Base-by-base conservation (phyloP, 2,797 vertebrate genomes). In the Coilia nasus region DNA sequence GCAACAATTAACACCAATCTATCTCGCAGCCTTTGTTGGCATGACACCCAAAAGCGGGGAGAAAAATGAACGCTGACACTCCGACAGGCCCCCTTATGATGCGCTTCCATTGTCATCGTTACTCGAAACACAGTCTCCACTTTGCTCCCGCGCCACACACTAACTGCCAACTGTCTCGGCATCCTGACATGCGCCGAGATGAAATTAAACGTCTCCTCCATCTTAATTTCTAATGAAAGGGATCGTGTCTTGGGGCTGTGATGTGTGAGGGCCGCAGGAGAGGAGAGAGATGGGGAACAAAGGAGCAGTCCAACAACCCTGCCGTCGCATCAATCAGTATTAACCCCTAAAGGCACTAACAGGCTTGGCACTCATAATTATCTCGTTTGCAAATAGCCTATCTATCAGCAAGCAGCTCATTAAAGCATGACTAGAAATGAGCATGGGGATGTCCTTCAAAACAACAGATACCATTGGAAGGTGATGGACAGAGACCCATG, bases 371-470 rank as follows among this genome's bases (percentile, higher is more conserved):
- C 71, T 78, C 71, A 78, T 78, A 78, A 78, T 78, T 78, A 78
- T 78, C 71, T 78, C 71, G 31, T 78, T 78, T 78, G 71, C 71
- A 78, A 78, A 44, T 78, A 78, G 71, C 71, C 71, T 44, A 78
- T 78, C 71, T 78, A 78, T 78, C 71, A 78, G 71, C 71, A 78
- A 78, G 41, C 71, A 78, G 71, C 71, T 78, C 71, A 78, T 78
- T 78, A 78, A 78, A 78, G 44, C 35, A 41, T 7, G 31, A 44
- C 31, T 78, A 3, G 21, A 44, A 78, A 78, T 41, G 67, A 41
- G 67, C 35, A 31, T 35, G 67, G 31, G 28, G 12, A 41, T 78
- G 71, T 78, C 71, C 71, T 78, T 78, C 71, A 78, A 31, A 21
- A 31, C 35, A 44, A 21, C 14, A 44, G 35, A 78, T 44, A 44